Conservation (phyloP, 92 coral and sea anemone species). For the Palythoa heliodiscus region DNA sequence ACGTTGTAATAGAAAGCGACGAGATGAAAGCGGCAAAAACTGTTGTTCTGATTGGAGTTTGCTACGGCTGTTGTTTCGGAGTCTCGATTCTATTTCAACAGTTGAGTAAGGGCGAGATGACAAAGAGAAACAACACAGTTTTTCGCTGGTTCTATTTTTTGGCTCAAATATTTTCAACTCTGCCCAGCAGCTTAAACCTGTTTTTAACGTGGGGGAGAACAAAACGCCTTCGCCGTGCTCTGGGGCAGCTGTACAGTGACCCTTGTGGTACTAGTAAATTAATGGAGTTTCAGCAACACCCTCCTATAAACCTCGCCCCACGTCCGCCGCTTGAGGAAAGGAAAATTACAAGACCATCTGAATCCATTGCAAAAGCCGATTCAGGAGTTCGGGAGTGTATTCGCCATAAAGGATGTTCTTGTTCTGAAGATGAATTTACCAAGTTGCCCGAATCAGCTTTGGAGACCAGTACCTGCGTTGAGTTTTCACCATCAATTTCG, state of each 20-base stretch:
- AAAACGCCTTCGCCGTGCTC: conserved; percentile 30
- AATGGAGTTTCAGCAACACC: conserved; percentile 24
- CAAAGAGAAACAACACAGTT: not conserved
- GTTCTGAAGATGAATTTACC: conserved; percentile 7
- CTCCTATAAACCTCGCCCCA: conserved; percentile 29
- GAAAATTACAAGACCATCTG: conserved; percentile 1
- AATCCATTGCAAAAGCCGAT: not conserved
- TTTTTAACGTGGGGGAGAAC: conserved; percentile 13
- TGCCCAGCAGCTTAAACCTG: conserved; percentile 18
- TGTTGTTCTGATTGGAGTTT: conserved; percentile 6
- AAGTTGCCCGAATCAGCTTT: conserved; percentile 6
- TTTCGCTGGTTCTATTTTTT: conserved; percentile 23
- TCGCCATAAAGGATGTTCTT: conserved; percentile 7
- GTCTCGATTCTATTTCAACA: conserved; percentile 19
- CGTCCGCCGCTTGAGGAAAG: conserved; percentile 21
- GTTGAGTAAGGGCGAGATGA: conserved; percentile 11
- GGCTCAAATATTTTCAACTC: not conserved
- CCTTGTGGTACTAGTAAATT: conserved; percentile 29
- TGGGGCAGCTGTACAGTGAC: not conserved
- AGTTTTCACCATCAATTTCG: not conserved
- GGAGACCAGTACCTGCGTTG: not conserved
- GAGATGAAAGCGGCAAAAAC: conserved; percentile 37
- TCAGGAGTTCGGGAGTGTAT: not conserved
- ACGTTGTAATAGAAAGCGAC: conserved; percentile 11
- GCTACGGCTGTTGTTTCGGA: conserved; percentile 17